Evolutionary conservation across 2,797 vertebrate genomes (phyloP).

Genomic region (Hoplostethus atlanticus): DNA sequence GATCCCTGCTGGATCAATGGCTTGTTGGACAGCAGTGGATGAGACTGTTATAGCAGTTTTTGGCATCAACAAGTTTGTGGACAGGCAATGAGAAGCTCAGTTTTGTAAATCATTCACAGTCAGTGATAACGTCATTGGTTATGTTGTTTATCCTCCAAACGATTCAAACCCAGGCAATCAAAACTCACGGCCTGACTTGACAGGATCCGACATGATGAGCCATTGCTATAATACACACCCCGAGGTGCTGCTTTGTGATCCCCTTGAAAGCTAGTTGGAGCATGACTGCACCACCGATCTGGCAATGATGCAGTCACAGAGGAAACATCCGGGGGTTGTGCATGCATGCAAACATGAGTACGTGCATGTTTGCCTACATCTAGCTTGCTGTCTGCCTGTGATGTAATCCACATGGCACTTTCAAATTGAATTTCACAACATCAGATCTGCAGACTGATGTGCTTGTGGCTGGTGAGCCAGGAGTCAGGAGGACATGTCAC

Average conservation of each 20-base stretch:
- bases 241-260: background rate
- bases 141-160: too few species aligned
- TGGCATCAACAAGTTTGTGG: background rate
- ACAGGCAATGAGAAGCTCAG: background rate
- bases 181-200: background rate
- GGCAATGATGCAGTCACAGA: slow-evolving; percentile 29
- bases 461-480: background rate
- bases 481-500: slow-evolving; percentile 2
- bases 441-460: slow-evolving; percentile 14
- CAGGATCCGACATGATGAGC: background rate
- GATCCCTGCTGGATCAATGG: slow-evolving; percentile 44
- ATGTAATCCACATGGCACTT: slow-evolving; percentile 31
- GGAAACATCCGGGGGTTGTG: background rate
- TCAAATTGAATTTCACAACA: slow-evolving; percentile 18
- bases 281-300: background rate
- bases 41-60: slow-evolving; percentile 17
- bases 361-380: background rate
- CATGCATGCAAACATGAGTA: too few species aligned
- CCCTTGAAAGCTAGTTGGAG: background rate
- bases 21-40: slow-evolving; percentile 37
- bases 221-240: background rate
- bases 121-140: background rate
- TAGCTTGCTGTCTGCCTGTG: slow-evolving; percentile 5
- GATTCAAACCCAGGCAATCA: background rate
- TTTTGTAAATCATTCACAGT: too few species aligned